Conservation (phyloP, 2,113 vertebrate genomes). For the Peromyscus polionotus region DNA sequence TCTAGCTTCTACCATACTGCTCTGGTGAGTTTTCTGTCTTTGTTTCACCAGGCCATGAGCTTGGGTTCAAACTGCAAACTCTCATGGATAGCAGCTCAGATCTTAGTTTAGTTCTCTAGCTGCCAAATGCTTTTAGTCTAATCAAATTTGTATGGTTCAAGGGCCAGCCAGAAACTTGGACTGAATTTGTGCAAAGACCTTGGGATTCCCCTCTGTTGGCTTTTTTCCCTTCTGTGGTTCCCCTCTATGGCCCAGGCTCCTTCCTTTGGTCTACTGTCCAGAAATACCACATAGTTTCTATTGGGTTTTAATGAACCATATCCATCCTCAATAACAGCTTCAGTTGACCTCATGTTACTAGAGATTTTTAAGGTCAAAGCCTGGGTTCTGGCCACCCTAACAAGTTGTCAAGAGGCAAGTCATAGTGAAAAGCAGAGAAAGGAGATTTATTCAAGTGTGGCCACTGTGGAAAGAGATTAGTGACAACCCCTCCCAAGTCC, state of each 20-base stretch:
- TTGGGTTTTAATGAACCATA: neutral
- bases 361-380: neutral
- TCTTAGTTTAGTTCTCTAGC: neutral
- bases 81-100: neutral
- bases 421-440: neutral
- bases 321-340: no score
- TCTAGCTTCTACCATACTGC: neutral
- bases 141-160: neutral
- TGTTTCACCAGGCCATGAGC: neutral
- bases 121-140: neutral
- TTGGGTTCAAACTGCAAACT: neutral
- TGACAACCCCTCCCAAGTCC: neutral
- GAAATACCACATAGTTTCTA: neutral
- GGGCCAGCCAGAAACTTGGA: neutral
- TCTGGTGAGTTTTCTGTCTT: neutral
- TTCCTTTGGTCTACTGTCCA: neutral
- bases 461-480: neutral
- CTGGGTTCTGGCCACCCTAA: neutral
- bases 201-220: neutral
- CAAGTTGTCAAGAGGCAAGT: neutral
- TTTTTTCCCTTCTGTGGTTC: slow-evolving; percentile 7
- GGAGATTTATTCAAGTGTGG: neutral
- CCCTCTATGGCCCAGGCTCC: neutral
- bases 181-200: neutral
- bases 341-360: neutral